Base-by-base conservation (phyloP, 2,797 vertebrate species). In the Rallus crepitans region DNA sequence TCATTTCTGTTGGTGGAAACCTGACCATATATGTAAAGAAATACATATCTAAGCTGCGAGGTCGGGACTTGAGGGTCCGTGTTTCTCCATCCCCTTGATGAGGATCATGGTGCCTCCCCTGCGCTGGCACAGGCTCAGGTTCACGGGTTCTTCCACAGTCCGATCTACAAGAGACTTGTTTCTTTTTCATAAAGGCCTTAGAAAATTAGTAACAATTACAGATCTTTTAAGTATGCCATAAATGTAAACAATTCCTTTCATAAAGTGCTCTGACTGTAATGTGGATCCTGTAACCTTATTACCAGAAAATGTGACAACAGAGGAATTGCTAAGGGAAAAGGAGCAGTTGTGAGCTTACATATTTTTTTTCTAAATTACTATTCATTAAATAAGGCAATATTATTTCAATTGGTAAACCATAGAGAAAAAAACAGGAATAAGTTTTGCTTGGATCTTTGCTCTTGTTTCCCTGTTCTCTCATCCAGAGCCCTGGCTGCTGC, bases 241-340 rank as follows among this genome's bases (percentile, higher is more conserved):
- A 82, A 85, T 53, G 37, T 76, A 81, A 95, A 70, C 59, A 53
- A 73, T 89, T 75, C 20, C 25, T 95, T 90, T 71, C 63, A 47
- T 39, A 68, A 95, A 93, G 80, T 39, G 45, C 50, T 90, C 70
- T 72, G 69, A 69, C 73, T 82, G 40, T 88, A 86, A 70, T 56
- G n/a, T 76, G 47, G 55, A 72, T 77, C 61, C 65, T 71, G 65
- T 91, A 97, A 93, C 81, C 87, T 94, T 85, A 71, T 95, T 96
- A 95, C 27, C 2, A 15, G 81, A 75, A 90, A 84, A 92, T 3
- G 7, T 91, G 87, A 69, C 59, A 69, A 55, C 30, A 82, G 86
- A 90, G 42, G 18, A 82, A 77, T 89, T 80, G 61, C 89, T 85
- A 88, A 61, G 66, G 33, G 55, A 91, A 85, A 60, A 84, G 33